Base-by-base conservation (phyloP, 2,113 vertebrate species). In the Vicugna pacos region DNA sequence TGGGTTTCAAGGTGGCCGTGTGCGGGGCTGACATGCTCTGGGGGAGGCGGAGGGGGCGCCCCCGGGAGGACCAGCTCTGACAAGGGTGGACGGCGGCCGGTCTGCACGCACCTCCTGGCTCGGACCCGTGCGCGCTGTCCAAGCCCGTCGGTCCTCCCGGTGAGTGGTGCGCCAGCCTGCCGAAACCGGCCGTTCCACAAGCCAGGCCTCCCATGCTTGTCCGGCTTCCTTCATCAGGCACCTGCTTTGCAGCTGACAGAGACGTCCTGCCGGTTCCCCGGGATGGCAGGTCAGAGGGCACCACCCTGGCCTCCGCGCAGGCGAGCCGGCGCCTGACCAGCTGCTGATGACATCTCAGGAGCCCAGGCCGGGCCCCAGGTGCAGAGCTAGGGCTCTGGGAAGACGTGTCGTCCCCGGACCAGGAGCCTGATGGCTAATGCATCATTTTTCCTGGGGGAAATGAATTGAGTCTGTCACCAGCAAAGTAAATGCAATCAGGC, bases 401-500 rank as follows among this genome's bases (percentile, higher is more conserved):
- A 75, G 96, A 94, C 56, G 91, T 65, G 89, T 22, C 73, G 94
- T 89, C 60, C 95, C 81, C 13, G 84, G 92, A 96, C 85, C 26
- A 69, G 76, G 95, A 92, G 80, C 6, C 81, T 97, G 97, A 97
- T 93, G 97, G 91, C 95, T 88, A 91, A 97, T 98, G 93, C 56
- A 95, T 98, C 95, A 97, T 94, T 97, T 96, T 98, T 97, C 67
- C 92, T 91, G 67, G 56, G 35, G 0, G 0, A 96, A 97, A 98
- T 97, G 85, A 98, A 98, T 97, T 93, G 96, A 93, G 96, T 97
- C 97, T 98, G 97, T 97, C 98, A 98, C 95, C 30, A 93, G 96
- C 85, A 98, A 98, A 98, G 96, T 90, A 98, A 98, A 97, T 96
- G 96, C 81, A 98, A 98, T 98, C 97, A 98, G 70, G 91, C 56